These are phyloP conservation scores for Tribolium castaneum DNA, from an alignment of 1,140 invertebrate species.

Conservation along the genomic window DNA sequence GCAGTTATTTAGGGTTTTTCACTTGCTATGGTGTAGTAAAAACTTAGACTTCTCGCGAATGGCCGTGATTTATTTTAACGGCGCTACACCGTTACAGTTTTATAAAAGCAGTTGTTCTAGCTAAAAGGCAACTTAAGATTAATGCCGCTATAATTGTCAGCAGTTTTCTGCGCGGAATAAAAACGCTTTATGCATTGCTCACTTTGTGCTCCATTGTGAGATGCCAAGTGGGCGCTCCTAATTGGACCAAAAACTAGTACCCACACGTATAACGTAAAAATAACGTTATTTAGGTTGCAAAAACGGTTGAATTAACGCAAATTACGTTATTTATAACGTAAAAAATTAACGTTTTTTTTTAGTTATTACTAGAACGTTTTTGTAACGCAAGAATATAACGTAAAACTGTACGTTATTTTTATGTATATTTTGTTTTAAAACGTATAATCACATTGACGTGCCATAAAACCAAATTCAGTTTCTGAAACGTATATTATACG, in stretches of 20 bases:
- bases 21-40: slow-evolving; percentile 17
- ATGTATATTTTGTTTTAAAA: too few species aligned
- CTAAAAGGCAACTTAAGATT: slow-evolving; percentile 38
- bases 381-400: too few species aligned
- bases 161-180: slow-evolving; percentile 23
- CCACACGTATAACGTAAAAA: too few species aligned
- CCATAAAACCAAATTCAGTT: too few species aligned
- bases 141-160: slow-evolving; percentile 42
- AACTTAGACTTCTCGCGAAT: slow-evolving; percentile 34
- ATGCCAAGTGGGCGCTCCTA: not conserved
- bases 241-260: not conserved
- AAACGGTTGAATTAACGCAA: too few species aligned
- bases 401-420: too few species aligned
- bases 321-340: too few species aligned
- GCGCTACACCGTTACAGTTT: slow-evolving; percentile 12
- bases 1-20: slow-evolving; percentile 30
- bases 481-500: too few species aligned
- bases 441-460: too few species aligned
- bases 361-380: too few species aligned
- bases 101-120: slow-evolving; percentile 35
- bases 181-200: slow-evolving; percentile 13
- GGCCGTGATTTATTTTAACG: slow-evolving; percentile 30
- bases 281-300: too few species aligned
- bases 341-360: too few species aligned
- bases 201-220: slow-evolving; percentile 17